Percentiles rank a stretch among this genome's conserved stretches.
Conservation (phyloP, 1,140 invertebrate species). For the Drosophila takahashii region DNA sequence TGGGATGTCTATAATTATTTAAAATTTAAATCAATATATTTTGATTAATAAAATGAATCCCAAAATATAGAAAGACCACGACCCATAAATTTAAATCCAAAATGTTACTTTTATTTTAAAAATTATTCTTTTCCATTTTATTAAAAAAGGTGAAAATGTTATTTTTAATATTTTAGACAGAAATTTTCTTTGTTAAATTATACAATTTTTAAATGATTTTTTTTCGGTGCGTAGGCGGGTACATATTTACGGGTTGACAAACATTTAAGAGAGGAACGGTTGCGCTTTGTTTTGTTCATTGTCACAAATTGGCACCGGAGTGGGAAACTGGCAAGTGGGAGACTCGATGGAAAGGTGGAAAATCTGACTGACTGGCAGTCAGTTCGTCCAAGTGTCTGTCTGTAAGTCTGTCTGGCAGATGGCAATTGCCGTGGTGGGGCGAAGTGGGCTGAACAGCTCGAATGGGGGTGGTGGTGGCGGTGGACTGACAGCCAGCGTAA, state of each 20-base stretch:
- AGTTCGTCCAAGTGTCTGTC: neutral
- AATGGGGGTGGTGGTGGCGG: constrained; percentile 17
- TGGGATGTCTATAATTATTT: no score
- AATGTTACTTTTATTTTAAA: no score
- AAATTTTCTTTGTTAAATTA: neutral
- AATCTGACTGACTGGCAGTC: constrained; percentile 40
- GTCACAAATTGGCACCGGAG: constrained; percentile 50
- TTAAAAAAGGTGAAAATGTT: no score
- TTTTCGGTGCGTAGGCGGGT: constrained; percentile 13
- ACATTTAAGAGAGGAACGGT: constrained; percentile 71
- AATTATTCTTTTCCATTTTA: no score
- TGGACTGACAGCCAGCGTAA: constrained; percentile 47
- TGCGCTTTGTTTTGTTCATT: constrained; percentile 70
- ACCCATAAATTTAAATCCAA: no score
- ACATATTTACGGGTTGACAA: constrained; percentile 60
- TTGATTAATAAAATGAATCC: no score
- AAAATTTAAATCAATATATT: no score
- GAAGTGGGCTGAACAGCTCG: neutral
- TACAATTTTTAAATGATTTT: neutral
- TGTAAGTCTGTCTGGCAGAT: constrained; percentile 4
- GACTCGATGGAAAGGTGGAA: constrained; percentile 23
- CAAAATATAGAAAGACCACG: no score
- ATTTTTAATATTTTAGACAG: neutral
- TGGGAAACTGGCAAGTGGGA: constrained; percentile 15
- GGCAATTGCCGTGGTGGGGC: constrained; percentile 14